Evolutionary conservation across 2,797 vertebrate species (phyloP).

Genomic region (Rhincodon typus): DNA sequence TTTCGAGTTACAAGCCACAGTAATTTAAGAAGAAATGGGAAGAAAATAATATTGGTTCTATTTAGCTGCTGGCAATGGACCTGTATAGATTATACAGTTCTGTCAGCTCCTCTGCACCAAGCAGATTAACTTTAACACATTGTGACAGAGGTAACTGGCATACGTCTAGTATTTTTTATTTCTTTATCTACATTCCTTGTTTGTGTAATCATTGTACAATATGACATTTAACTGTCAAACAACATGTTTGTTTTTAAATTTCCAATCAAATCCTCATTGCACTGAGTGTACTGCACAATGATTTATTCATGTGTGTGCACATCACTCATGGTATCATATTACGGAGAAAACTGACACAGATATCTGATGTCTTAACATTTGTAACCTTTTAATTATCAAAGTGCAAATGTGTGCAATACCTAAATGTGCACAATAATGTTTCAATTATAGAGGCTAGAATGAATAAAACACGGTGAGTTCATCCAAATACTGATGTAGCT

Average conservation of each 20-base stretch:
- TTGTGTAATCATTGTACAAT: neutral
- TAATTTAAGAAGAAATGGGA: neutral
- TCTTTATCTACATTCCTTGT: neutral
- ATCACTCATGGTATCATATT: neutral
- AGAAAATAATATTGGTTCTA: neutral
- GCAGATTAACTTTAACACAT: neutral
- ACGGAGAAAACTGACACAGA: neutral
- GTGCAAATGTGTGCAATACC: neutral
- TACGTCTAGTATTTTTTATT: neutral
- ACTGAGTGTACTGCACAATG: neutral
- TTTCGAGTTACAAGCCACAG: neutral
- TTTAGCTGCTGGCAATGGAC: neutral
- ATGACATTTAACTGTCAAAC: neutral
- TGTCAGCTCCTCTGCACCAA: neutral
- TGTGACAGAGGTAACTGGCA: neutral
- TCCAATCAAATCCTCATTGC: neutral
- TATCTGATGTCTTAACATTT: neutral
- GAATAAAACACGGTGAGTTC: neutral
- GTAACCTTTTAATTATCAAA: neutral
- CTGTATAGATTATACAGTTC: neutral
- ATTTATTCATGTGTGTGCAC: neutral
- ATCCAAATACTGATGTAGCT: neutral
- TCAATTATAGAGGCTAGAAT: neutral
- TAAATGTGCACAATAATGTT: neutral
- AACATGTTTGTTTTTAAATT: neutral